These are phyloP conservation scores for Carcharodon carcharias DNA, from an alignment of 2,797 vertebrate species.

Conservation along the genomic window DNA sequence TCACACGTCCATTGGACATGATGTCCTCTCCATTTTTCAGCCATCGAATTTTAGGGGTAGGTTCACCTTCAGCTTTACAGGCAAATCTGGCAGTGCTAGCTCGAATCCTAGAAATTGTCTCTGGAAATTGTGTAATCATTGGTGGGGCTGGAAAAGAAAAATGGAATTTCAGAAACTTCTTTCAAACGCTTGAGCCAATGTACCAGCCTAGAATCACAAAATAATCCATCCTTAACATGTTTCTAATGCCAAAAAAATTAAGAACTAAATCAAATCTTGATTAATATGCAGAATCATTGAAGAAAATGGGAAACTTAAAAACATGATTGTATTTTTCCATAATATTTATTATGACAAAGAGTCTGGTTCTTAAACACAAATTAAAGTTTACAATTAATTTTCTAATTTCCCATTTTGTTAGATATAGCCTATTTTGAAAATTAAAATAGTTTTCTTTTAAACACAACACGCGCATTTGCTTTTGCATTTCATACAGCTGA, in stretches of 20 bases:
- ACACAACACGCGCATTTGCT: not conserved
- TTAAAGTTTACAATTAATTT: slow-evolving; percentile 3
- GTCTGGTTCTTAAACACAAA: not conserved
- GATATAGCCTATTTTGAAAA: not conserved
- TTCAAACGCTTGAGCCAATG: not conserved
- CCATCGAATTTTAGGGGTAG: slow-evolving; percentile 74
- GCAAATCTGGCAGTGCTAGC: slow-evolving; percentile 90
- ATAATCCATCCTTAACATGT: not conserved
- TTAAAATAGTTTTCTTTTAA: not conserved
- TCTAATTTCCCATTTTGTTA: not conserved
- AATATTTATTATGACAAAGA: not conserved
- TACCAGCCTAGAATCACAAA: not conserved
- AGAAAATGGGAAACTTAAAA: not conserved
- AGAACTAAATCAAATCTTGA: not conserved
- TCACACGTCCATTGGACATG: slow-evolving; percentile 74
- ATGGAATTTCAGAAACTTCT: not conserved
- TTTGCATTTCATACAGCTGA: not conserved
- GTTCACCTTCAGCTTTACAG: slow-evolving; percentile 87
- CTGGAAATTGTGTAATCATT: slow-evolving; percentile 80
- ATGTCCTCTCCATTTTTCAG: slow-evolving; percentile 77
- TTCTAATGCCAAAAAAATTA: not conserved
- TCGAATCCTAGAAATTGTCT: slow-evolving; percentile 82
- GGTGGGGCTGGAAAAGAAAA: slow-evolving; percentile 66
- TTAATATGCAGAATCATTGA: not conserved
- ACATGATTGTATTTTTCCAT: not conserved